Percentiles rank a stretch among this genome's conserved stretches.
Conservation (phyloP, 2,888 invertebrate genomes). For the Schizaphis graminum region DNA sequence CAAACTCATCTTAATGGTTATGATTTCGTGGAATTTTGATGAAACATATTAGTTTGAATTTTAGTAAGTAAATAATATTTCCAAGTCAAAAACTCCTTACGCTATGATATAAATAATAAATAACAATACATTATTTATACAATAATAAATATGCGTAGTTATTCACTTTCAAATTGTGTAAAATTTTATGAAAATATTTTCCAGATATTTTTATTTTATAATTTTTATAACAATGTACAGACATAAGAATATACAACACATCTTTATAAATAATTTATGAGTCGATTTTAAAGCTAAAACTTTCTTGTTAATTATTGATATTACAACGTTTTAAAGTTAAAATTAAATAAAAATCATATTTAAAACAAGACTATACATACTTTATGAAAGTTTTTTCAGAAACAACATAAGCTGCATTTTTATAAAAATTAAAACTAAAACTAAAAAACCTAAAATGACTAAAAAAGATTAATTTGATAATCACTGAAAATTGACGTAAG, state of each 20-base stretch:
- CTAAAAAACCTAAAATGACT: background rate
- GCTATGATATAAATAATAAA: background rate
- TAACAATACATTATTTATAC: background rate
- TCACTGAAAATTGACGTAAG: background rate
- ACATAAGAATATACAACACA: background rate
- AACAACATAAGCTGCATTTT: background rate
- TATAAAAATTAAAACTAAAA: background rate
- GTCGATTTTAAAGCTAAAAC: background rate
- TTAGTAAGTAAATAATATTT: background rate
- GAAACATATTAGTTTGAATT: background rate
- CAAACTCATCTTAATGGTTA: background rate
- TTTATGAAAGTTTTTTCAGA: background rate
- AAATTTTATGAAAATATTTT: background rate
- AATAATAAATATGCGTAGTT: background rate
- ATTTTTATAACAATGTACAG: background rate
- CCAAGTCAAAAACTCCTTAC: background rate
- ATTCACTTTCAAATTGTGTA: background rate
- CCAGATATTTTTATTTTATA: background rate
- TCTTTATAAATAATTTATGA: background rate
- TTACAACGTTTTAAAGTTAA: background rate
- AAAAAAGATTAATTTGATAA: background rate
- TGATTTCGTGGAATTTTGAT: background rate
- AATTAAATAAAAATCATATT: background rate
- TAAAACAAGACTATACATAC: background rate
- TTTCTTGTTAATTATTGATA: background rate